Conservation (phyloP, 2,888 invertebrate species). For the Buathra laborator region DNA sequence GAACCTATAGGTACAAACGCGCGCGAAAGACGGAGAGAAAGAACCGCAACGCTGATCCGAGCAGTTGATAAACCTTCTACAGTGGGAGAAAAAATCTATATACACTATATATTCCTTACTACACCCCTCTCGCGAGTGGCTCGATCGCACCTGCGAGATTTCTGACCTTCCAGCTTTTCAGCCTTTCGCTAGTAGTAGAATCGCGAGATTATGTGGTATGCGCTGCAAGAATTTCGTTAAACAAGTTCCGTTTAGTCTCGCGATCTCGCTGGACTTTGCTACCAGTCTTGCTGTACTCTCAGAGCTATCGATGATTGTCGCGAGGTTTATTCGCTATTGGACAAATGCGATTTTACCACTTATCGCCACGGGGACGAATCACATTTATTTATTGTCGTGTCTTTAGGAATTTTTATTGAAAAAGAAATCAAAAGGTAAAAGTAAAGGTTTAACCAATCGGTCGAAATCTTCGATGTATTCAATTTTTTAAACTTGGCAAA, state of each 20-base stretch:
- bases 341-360: neutral
- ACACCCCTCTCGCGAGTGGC: constrained; percentile 41
- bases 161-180: constrained; percentile 54
- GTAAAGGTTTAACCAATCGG: no score
- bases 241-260: constrained; percentile 37
- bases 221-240: constrained; percentile 55
- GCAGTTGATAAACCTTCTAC: constrained; percentile 57
- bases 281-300: constrained; percentile 19
- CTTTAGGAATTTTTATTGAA: neutral
- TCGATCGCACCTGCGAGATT: constrained; percentile 68
- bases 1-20: constrained; percentile 4
- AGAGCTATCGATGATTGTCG: neutral
- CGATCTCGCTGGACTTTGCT: constrained; percentile 38
- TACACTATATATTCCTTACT: neutral
- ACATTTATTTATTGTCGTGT: neutral
- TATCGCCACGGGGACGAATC: neutral
- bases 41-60: constrained; percentile 51
- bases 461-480: no score
- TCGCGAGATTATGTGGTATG: constrained; percentile 46
- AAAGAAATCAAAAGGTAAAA: no score
- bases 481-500: no score
- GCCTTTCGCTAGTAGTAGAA: constrained; percentile 28
- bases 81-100: constrained; percentile 7
- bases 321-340: neutral
- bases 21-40: constrained; percentile 18